Base-by-base conservation (phyloP, 2,797 vertebrate genomes). In the Sebastes taczanowskii region DNA sequence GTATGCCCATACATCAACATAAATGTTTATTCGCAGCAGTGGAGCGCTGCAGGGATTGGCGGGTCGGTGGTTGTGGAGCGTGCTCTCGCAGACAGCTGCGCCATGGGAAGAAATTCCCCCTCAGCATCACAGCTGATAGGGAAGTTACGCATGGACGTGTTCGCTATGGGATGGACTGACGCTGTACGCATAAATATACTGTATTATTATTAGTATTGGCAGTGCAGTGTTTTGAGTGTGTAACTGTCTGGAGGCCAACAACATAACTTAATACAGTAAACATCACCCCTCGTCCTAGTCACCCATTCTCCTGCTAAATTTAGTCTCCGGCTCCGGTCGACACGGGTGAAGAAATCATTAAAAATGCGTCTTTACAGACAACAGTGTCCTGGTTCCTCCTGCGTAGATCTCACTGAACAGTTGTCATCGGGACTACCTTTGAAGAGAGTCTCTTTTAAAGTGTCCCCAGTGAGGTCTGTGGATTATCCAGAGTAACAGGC, bases 81-180 rank as follows among this genome's bases (percentile, higher is more conserved):
- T 49, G 64, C 42, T 30, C 69, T 32, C 58, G 7, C 65, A 78
- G 81, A 90, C 82, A 88, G 81, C 68, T 87, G 84, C 88, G 78
- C 34, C 65, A 78, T 23, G 78, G 75, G 71, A 74, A 59, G 4
- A 59, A 71, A 63, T 18, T 2, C 72, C 74, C 79, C 63, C 58
- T 53, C 74, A 63, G 76, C 71, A 62, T 70, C 52, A n/a, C 66
- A 66, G 79, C 77, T 80, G 81, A 75, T 27, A 1, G 61, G 6
- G 27, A 56, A 46, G 74, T 38, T 71, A 32, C n/a, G 3, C 63
- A 65, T 75, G 67, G 63, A 72, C 6, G 20, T 80, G 68, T 49
- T 73, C n/a, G 5, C 29, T 16, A 30, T n/a, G 20, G 62, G 23
- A 35, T 42, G 22, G 25, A 32, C 16, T 49, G 53, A 22, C 25